Conservation (phyloP, 2,888 invertebrate genomes). For the Leptothorax acervorum region DNA sequence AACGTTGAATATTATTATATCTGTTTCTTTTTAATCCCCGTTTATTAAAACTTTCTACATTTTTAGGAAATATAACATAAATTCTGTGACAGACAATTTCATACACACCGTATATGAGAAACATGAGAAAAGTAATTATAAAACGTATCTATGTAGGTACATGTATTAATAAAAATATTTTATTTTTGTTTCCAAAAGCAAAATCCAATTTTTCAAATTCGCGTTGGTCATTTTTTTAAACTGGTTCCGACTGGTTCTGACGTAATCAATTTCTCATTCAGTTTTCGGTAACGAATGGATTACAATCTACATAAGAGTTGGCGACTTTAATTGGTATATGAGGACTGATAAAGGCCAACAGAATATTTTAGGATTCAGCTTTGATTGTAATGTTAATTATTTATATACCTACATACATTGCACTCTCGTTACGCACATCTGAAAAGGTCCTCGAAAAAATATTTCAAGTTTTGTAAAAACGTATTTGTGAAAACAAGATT, state of each 20-base stretch:
- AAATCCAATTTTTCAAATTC: constrained; percentile 11
- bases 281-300: constrained; percentile 2
- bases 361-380: not conserved
- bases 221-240: not conserved
- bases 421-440: not conserved
- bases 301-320: constrained; percentile 31
- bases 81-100: not conserved
- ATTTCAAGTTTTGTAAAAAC: constrained; percentile 8
- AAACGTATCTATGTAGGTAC: not conserved
- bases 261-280: constrained; percentile 15
- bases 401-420: constrained; percentile 21
- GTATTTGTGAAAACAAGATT: not conserved
- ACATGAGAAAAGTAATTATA: constrained; percentile 16
- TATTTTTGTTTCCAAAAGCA: not conserved
- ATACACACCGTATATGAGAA: not conserved
- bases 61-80: constrained; percentile 10
- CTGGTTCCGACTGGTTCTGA: not conserved
- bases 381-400: not conserved
- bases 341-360: not conserved
- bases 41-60: not conserved
- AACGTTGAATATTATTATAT: not conserved
- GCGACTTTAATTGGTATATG: constrained; percentile 5
- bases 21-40: not conserved
- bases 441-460: not conserved
- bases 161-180: constrained; percentile 3